Evolutionary conservation across 1,140 invertebrate genomes (phyloP), one percentile per base, ranked within the genome.

Genomic region (Protaetia brevitarsis): DNA sequence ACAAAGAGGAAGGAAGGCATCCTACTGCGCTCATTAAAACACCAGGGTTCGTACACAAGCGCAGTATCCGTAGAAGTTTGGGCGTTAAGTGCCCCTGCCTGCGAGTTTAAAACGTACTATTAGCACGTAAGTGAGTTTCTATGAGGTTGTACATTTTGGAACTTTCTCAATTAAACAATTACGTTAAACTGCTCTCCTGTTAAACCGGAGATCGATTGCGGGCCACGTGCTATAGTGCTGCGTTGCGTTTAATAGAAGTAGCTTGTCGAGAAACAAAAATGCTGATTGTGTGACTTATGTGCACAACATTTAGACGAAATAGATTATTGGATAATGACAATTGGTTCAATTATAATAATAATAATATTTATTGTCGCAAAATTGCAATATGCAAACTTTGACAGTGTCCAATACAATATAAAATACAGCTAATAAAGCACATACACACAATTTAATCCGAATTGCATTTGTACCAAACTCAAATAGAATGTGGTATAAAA

Each of bases 111-210:
- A 51, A 51, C 41, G 41, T 51, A 16, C 16, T 51, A 51, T 51
- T 51, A 51, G 41, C 26, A 51, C 41, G 19, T 51, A 51, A 51
- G 41, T 23, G 41, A 51, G 41, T 51, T 51, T 51, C 13, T 51
- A 51, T 51, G 41, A 51, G 41, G 41, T 51, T 51, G 41, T 51
- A 51, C 41, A 51, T 51, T 51, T 51, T 10, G 41, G 26, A 51
- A 51, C 41, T 51, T 51, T 51, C 41, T 51, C 41, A 51, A 51
- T 51, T 51, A 51, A 51, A 51, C 19, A 51, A 51, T 51, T 51
- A 51, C 41, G 41, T 51, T 51, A 51, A 51, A 51, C 41, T 51
- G 21, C 16, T 16, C 16, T 23, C 41, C 41, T 16, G 41, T 51
- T 51, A 51, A 51, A 51, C 41, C 26, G 10, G 16, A 51, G 41